Evolutionary conservation across 2,797 vertebrate species (phyloP).

Genomic region (Cynopterus sphinx): DNA sequence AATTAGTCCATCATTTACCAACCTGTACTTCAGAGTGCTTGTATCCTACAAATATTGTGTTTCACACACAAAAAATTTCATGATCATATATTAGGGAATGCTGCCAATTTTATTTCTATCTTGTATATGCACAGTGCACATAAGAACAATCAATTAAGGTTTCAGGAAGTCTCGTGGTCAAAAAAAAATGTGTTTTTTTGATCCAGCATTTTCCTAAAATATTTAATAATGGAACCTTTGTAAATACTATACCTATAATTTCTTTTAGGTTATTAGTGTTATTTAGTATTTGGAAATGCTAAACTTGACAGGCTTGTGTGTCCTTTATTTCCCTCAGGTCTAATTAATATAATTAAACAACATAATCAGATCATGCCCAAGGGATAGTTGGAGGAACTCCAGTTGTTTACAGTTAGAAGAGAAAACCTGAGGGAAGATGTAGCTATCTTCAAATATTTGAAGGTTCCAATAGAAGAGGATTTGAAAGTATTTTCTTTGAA

Average conservation of each 20-base stretch:
- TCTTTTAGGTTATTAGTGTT: neutral
- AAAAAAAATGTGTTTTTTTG: neutral
- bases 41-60: neutral
- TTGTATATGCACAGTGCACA: neutral
- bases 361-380: neutral
- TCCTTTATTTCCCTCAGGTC: slow-evolving; percentile 32
- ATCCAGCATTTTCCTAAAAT: neutral
- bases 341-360: slow-evolving; percentile 54
- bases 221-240: slow-evolving; percentile 32
- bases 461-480: neutral
- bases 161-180: neutral
- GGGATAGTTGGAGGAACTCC: neutral
- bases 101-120: neutral
- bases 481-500: slow-evolving; percentile 31
- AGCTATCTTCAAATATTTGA: slow-evolving; percentile 15
- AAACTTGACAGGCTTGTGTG: neutral
- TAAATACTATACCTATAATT: neutral
- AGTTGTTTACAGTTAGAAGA: slow-evolving; percentile 21
- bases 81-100: neutral
- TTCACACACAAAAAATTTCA: neutral
- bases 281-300: slow-evolving; percentile 25
- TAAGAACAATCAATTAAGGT: neutral
- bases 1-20: neutral
- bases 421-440: neutral
- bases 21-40: neutral